Conservation (phyloP, 2,113 vertebrate species). For the Oryzias melastigma region DNA sequence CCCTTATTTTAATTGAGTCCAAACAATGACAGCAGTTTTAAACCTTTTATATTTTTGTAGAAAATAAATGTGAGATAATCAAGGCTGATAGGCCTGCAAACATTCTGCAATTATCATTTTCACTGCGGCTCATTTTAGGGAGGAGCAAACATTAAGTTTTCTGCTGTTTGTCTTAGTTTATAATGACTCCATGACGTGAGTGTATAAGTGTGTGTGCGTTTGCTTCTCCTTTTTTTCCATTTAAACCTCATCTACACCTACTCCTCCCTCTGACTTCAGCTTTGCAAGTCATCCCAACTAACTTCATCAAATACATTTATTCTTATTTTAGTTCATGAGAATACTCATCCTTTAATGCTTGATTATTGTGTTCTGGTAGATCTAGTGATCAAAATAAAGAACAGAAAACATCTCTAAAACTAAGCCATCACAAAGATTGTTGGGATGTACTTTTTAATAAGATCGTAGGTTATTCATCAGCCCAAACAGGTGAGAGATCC, state of each 20-base stretch:
- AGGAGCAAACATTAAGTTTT: background rate
- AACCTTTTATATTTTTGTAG: no score
- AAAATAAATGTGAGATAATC: no score
- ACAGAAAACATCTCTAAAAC: no score
- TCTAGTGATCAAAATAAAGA: no score
- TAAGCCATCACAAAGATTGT: no score
- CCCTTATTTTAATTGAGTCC: no score
- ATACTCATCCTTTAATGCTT: background rate
- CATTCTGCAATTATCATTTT: background rate
- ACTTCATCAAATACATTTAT: conserved; percentile 36
- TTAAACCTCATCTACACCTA: conserved; percentile 5
- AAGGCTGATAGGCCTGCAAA: no score
- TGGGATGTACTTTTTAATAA: no score
- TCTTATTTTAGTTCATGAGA: background rate
- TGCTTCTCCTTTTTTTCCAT: conserved; percentile 8
- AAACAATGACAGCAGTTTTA: no score
- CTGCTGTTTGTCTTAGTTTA: conserved; percentile 23
- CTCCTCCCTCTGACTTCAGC: conserved; percentile 6
- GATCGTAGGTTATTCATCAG: no score
- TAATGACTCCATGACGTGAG: conserved; percentile 24
- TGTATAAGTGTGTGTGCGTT: background rate
- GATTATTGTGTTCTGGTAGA: no score
- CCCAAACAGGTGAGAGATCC: no score
- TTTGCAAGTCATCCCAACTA: conserved; percentile 33
- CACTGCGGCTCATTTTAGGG: background rate